Percentiles rank a stretch among this genome's conserved stretches.
These are phyloP conservation scores for Epistrophella euchroma DNA, from an alignment of 2,888 invertebrate species.

Conservation along the genomic window DNA sequence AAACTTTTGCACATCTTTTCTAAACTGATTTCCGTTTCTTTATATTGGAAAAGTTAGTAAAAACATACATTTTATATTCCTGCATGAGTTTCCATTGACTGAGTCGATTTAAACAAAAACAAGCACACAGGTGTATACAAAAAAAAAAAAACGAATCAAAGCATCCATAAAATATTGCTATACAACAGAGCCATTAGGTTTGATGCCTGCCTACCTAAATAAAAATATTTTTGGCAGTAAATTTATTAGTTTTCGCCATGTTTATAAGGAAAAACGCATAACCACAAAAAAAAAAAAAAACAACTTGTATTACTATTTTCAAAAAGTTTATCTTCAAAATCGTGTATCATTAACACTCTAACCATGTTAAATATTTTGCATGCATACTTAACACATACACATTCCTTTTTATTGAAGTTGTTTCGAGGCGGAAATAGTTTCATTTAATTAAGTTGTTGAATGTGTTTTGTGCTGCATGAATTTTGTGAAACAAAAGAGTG, in stretches of 20 bases:
- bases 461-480: background rate
- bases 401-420: background rate
- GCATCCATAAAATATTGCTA: background rate
- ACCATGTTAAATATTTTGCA: background rate
- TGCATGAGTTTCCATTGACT: conserved; percentile 59
- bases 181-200: background rate
- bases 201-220: too few relatives aligned
- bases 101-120: conserved; percentile 11
- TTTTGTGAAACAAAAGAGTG: background rate
- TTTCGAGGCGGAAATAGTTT: conserved; percentile 21
- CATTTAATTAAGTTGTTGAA: conserved; percentile 52
- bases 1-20: conserved; percentile 44
- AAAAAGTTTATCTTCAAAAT: conserved; percentile 15
- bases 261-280: background rate
- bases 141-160: conserved; percentile 7
- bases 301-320: too few relatives aligned
- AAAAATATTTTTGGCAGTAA: background rate
- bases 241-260: background rate
- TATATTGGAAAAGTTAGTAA: conserved; percentile 39
- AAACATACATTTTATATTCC: conserved; percentile 8
- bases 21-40: conserved; percentile 62
- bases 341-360: background rate
- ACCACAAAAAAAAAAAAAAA: background rate
- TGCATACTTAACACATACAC: background rate
- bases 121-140: background rate